Percentiles rank a stretch among this genome's conserved stretches.
phyloP scores from a whole-genome alignment of 2,113 vertebrate species.

The Catharus fuscescens region DNA sequence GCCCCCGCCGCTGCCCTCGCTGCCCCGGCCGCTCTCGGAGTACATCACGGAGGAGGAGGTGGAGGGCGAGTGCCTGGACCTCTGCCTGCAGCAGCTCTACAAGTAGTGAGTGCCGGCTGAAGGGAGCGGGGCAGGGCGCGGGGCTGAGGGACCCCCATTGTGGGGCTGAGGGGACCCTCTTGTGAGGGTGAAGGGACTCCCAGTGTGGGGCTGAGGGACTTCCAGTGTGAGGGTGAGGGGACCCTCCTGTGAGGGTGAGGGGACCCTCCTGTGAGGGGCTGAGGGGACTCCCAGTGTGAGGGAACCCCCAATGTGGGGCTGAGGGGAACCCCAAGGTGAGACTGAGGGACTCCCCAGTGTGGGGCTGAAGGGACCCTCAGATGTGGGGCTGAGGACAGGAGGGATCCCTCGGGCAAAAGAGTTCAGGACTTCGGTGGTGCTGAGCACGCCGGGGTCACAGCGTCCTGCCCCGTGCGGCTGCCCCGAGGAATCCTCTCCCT shows the following conservation, averaged over 20 bases:
- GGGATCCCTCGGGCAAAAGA: background rate
- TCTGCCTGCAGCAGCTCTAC: conserved; percentile 98
- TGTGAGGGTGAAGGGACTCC: background rate
- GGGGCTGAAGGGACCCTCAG: background rate
- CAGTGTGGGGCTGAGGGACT: background rate
- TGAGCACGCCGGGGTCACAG: background rate
- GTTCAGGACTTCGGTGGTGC: background rate
- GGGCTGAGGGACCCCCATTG: background rate
- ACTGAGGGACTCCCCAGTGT: background rate
- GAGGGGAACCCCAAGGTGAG: background rate
- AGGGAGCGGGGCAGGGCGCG: background rate
- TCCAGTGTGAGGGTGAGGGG: background rate
- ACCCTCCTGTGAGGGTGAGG: background rate
- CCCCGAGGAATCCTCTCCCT: background rate
- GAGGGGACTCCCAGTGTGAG: background rate
- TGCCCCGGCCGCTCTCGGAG: conserved; percentile 84
- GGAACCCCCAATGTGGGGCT: fast-evolving
- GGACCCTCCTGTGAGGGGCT: background rate
- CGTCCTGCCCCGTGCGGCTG: background rate
- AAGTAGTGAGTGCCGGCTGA: conserved; percentile 92
- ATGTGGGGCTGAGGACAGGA: background rate
- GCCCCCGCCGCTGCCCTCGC: conserved; percentile 73
- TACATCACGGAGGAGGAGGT: conserved; percentile 88
- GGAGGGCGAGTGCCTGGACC: conserved; percentile 95
- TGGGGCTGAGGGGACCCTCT: background rate